phyloP scores from a whole-genome alignment of 2,888 invertebrate genomes.

The Monoplex corrugatus region DNA sequence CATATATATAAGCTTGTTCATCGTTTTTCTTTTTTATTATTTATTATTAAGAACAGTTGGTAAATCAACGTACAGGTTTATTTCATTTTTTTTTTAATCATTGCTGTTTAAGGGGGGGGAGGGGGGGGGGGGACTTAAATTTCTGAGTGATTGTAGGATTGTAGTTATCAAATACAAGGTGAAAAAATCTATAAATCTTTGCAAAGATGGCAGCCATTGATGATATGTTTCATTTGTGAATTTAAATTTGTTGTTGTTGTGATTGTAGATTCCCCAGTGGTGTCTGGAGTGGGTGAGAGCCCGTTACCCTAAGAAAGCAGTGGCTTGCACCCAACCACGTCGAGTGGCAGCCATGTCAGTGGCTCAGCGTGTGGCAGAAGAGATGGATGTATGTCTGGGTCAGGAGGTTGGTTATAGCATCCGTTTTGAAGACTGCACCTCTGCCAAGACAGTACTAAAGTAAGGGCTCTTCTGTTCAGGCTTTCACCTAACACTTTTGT shows the following conservation, averaged over 20 bases:
- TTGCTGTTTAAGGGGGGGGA: too few relatives aligned
- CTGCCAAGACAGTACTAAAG: slow-evolving; percentile 95
- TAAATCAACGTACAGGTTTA: too few relatives aligned
- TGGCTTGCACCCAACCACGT: slow-evolving; percentile 98
- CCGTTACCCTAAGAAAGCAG: slow-evolving; percentile 85
- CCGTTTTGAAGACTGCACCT: slow-evolving; percentile 99
- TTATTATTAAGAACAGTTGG: too few relatives aligned
- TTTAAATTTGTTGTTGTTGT: neutral
- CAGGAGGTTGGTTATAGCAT: slow-evolving; percentile 98
- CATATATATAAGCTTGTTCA: too few relatives aligned
- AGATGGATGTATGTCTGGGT: slow-evolving; percentile 97
- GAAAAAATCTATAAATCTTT: neutral
- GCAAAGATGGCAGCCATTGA: too few relatives aligned
- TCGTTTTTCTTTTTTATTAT: too few relatives aligned
- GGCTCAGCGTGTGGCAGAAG: slow-evolving; percentile 98
- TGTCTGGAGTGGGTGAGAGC: slow-evolving; percentile 82
- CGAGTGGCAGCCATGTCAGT: slow-evolving; percentile 99
- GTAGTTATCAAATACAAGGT: neutral
- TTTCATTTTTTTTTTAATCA: too few relatives aligned
- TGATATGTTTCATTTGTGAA: too few relatives aligned
- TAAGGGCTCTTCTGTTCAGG: too few relatives aligned
- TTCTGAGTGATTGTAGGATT: too few relatives aligned
- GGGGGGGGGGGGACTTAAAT: too few relatives aligned
- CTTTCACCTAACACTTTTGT: too few relatives aligned
- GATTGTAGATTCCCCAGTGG: slow-evolving; percentile 93